Base-by-base conservation (phyloP, 2,888 invertebrate species). In the Agrotis clavis region DNA sequence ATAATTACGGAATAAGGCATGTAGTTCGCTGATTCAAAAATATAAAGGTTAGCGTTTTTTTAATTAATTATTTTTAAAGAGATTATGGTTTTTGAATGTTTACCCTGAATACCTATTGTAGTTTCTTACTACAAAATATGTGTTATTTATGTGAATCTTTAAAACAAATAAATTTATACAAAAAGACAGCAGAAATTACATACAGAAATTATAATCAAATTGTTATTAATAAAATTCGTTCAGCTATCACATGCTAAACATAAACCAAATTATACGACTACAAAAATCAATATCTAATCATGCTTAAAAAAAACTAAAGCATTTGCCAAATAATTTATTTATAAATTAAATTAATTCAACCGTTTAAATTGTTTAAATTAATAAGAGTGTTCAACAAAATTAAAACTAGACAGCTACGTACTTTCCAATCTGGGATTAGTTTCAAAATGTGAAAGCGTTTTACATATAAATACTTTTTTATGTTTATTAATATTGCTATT, bases 381-480 rank as follows among this genome's bases (percentile, higher is more conserved):
- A 66, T 56, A 83, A 57, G 63, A 65, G 60, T 67, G 50, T 72
- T 71, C 30, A 53, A n/a, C 47, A 13, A 81, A 75, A 69, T 73
- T 54, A 68, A 71, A 73, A 81, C n/a, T 35, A 57, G 35, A 74
- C 57, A 54, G 63, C 65, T 57, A 57, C 13, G 35, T 71, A 81
- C 81, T 84, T 84, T 81, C 85, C 57, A 82, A 77, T 82, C 60
- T 54, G 54, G 74, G 73, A 77, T 84, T 84, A 84, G 76, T 79
- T 50, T 67, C 41, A 35, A 79, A 75, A 67, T 59, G 74, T 74
- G 79, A 85, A 84, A 81, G 83, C 68, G 60, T 67, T 72, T 76
- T 67, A 74, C 56, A 64, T 64, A 71, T 68, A 68, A 70, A 62
- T 30, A 48, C n/a, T 50, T 21, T 35, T 81, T 68, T 63, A 87